Evolutionary conservation across 2,113 vertebrate genomes (phyloP), one percentile per base, ranked within the genome.

Genomic region (Cygnus atratus): DNA sequence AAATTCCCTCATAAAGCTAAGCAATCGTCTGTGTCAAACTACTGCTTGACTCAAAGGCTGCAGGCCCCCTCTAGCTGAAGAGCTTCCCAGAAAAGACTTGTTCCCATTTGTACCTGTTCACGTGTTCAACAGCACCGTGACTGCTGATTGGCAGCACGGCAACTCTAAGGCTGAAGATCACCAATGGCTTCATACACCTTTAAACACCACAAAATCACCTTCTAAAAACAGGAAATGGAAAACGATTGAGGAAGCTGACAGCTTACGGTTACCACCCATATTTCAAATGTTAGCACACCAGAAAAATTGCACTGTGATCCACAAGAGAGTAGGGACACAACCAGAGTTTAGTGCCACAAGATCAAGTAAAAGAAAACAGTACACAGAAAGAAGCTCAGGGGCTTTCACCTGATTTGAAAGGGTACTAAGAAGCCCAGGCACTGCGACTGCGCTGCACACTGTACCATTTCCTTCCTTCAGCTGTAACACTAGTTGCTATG

Each of bases 151-250:
- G 31, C 44, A 75, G 73, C 22, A 73, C 20, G 66, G 29, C 46
- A 80, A 10, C 63, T 93, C 86, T 35, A 50, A 54, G 65, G 59
- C 0, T 52, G 61, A 54, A 80, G 43, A 75, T 57, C 37, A 88
- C 22, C 43, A 24, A 24, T 13, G 37, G 66, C 25, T 70, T 88
- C 41, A 72, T 37, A 46, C 14, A 50, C 52, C 57, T 92, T 77
- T 33, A 80, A 87, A 68, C 61, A 84, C 65, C 50, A 37, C 18
- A 65, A 82, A 87, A 95, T 81, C 70, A 84, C 70, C 13, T 63
- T 61, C 57, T 67, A 33, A 71, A 92, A 93, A 61, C 57, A 95
- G 73, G 88, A 95, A 95, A 71, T 28, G 74, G 52, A 78, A 92
- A 94, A 75, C 0, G 0, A 75, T 0, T 59, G 48, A 78, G 52